phyloP scores from a whole-genome alignment of 2,113 vertebrate species.

The Hylia prasina region DNA sequence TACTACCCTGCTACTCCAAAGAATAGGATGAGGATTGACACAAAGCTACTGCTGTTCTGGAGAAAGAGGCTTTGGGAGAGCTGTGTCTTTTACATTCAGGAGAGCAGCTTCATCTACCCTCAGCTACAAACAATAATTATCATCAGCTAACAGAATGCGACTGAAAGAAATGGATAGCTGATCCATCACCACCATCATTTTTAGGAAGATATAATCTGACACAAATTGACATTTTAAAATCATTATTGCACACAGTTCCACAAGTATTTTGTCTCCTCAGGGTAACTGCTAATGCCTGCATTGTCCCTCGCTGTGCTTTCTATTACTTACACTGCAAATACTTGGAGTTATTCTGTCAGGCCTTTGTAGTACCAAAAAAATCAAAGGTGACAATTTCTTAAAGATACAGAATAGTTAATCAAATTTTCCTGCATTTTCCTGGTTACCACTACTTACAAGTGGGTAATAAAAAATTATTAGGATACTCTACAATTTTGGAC shows the following conservation, averaged over 20 bases:
- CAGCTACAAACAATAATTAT: not conserved
- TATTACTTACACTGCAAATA: not conserved
- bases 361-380: not conserved
- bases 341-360: not conserved
- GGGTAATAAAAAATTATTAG: not conserved
- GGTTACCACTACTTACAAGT: not conserved
- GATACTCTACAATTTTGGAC: not conserved
- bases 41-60: not conserved
- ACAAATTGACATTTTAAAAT: not conserved
- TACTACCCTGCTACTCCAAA: not conserved
- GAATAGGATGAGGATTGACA: not conserved
- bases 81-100: not conserved
- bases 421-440: not conserved
- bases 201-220: not conserved
- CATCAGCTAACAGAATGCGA: not conserved
- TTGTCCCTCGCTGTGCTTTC: not conserved
- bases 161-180: not conserved
- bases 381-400: not conserved
- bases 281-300: not conserved
- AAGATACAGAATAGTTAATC: not conserved
- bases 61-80: not conserved
- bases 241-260: not conserved
- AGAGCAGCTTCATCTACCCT: not conserved
- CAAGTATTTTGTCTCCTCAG: not conserved
- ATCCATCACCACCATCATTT: not conserved